Base-by-base conservation (phyloP, 2,888 invertebrate genomes). In the Camptogramma bilineatum region DNA sequence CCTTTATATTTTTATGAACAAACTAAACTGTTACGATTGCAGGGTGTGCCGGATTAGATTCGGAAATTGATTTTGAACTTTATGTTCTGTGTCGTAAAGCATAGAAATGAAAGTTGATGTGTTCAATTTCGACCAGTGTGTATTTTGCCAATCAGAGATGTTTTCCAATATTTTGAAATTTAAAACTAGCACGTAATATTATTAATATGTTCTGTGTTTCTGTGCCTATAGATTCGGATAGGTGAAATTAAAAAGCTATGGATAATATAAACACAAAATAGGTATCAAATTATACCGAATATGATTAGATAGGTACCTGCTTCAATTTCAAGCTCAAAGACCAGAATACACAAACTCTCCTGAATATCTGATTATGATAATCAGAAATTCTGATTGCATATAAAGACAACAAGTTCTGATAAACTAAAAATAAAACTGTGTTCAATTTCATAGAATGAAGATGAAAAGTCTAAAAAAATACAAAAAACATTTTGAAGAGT, bases 1-100 rank as follows among this genome's bases (percentile, higher is more conserved):
- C 77, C 76, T 83, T 83, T 83, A 85, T 87, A 81, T 81, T 84
- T 83, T 84, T 78, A 79, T 78, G 71, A 70, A 71, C 71, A 69
- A 73, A 71, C 75, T 68, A 73, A 78, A 80, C 71, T 73, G 78
- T 79, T 75, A 76, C 73, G 70, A 76, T 71, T 72, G 70, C 62
- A 66, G 52, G 58, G 62, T 60, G 69, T 65, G 67, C 31, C 39
- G 53, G 64, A 68, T 70, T 63, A 66, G 64, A 61, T 66, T 67
- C 54, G 50, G 51, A 39, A 51, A 52, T 18, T 52, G 47, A 47
- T 52, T 61, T 44, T 57, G 56, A 60, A 52, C 60, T 57, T 48
- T 63, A 53, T 42, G 18, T 7, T 13, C 13, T 24, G 13, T 10
- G 39, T 0, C 1, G 16, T 56, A 62, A 39, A 46, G 56, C 18